Conservation (phyloP, 2,113 vertebrate species). For the Dromas ardeola region DNA sequence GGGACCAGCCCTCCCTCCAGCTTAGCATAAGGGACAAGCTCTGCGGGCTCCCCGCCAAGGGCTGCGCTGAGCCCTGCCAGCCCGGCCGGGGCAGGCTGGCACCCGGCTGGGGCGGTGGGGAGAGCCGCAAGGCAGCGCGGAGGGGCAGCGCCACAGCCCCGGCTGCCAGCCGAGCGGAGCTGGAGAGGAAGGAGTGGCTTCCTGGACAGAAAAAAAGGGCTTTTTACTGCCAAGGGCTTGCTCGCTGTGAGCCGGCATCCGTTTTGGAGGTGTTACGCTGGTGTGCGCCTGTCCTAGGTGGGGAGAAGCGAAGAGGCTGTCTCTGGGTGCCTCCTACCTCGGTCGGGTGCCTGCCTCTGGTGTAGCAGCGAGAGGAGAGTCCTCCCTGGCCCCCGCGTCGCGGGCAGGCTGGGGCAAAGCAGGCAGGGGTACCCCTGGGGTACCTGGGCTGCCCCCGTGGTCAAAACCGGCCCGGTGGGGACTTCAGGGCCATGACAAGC, state of each 20-base stretch:
- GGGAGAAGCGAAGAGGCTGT: neutral
- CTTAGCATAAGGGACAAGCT: slow-evolving; percentile 12
- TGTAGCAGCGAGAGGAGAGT: neutral
- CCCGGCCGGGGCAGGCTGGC: neutral
- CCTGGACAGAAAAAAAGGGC: neutral
- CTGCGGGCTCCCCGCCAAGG: slow-evolving; percentile 12
- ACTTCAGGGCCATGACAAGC: neutral
- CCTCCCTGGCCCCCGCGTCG: fast-evolving
- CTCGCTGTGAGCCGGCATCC: neutral
- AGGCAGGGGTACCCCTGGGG: neutral
- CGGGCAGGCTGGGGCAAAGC: neutral
- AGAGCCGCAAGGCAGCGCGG: neutral
- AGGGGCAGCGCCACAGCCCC: neutral
- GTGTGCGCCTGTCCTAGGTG: neutral
- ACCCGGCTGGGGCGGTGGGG: neutral
- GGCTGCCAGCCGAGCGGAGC: neutral
- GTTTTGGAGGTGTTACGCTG: neutral
- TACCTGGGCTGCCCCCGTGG: neutral
- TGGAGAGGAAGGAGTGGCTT: neutral
- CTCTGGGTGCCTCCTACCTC: neutral
- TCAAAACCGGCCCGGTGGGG: neutral
- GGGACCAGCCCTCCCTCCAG: slow-evolving; percentile 15
- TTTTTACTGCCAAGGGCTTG: neutral
- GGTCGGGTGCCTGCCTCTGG: neutral
- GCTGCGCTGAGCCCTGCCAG: neutral